phyloP scores from a whole-genome alignment of 2,113 vertebrate genomes.

The Centropus unirufus region DNA sequence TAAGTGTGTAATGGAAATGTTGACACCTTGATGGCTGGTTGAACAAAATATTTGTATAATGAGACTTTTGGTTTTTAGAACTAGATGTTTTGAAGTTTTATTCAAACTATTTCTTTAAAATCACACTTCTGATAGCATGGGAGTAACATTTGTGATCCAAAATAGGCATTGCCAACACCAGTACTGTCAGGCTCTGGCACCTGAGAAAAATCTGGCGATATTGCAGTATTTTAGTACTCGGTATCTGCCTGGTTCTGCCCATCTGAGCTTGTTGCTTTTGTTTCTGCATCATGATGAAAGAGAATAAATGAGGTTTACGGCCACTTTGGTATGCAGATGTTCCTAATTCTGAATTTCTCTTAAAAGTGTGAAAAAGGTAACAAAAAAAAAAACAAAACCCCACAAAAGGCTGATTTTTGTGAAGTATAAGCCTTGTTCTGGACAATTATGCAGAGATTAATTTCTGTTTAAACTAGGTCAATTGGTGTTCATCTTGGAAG shows the following conservation, averaged over 20 bases:
- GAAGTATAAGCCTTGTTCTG: not conserved
- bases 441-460: not conserved
- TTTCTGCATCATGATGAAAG: not conserved
- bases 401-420: not conserved
- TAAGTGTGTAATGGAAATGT: not conserved
- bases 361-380: not conserved
- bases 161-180: not conserved
- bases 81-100: not conserved
- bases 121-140: not conserved
- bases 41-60: constrained; percentile 2
- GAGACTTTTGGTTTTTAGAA: not conserved
- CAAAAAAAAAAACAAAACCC: not conserved
- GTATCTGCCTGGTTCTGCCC: not conserved
- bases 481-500: not conserved
- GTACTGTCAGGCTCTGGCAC: not conserved
- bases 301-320: not conserved
- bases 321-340: not conserved
- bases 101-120: not conserved
- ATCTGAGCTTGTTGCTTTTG: not conserved
- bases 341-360: not conserved
- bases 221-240: not conserved
- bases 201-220: accelerated
- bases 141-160: accelerated
- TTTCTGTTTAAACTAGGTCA: not conserved
- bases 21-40: not conserved